A percentile compares a stretch with the other conserved stretches of the same genome.
These are phyloP conservation scores for Neoascia interrupta DNA, from an alignment of 2,888 invertebrate species.

Conservation along the genomic window DNA sequence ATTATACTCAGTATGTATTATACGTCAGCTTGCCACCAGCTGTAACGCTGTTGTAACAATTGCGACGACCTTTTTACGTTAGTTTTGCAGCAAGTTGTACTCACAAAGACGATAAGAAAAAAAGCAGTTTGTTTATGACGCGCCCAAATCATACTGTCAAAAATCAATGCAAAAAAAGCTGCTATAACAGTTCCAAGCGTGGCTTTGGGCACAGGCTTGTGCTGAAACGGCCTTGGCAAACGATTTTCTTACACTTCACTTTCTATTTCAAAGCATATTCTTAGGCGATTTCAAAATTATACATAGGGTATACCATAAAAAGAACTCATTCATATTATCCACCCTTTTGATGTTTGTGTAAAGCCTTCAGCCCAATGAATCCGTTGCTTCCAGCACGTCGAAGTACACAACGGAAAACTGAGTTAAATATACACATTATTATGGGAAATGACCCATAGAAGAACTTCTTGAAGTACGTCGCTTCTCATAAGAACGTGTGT, in stretches of 20 bases:
- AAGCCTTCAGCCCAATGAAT: no score
- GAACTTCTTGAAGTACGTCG: no score
- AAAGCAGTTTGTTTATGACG: neutral
- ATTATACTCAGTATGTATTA: neutral
- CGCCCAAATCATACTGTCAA: neutral
- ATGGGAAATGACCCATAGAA: no score
- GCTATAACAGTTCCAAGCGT: slow-evolving; percentile 25
- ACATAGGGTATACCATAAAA: slow-evolving; percentile 1
- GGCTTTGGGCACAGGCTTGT: neutral
- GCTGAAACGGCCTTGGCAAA: neutral
- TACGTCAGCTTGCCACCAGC: neutral
- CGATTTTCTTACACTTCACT: no score
- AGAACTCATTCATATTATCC: neutral
- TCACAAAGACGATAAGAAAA: no score
- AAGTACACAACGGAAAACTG: no score
- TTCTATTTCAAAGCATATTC: slow-evolving; percentile 39
- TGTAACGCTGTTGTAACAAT: slow-evolving; percentile 6
- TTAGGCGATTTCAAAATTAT: slow-evolving; percentile 14
- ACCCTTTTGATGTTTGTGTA: no score
- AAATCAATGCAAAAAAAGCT: slow-evolving; percentile 31
- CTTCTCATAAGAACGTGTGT: no score
- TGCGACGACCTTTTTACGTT: slow-evolving; percentile 24
- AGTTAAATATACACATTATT: no score
- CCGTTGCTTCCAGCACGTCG: no score
- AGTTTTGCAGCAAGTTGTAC: slow-evolving; percentile 12